phyloP scores from a whole-genome alignment of 2,888 invertebrate genomes.

The Tipula confusa region DNA sequence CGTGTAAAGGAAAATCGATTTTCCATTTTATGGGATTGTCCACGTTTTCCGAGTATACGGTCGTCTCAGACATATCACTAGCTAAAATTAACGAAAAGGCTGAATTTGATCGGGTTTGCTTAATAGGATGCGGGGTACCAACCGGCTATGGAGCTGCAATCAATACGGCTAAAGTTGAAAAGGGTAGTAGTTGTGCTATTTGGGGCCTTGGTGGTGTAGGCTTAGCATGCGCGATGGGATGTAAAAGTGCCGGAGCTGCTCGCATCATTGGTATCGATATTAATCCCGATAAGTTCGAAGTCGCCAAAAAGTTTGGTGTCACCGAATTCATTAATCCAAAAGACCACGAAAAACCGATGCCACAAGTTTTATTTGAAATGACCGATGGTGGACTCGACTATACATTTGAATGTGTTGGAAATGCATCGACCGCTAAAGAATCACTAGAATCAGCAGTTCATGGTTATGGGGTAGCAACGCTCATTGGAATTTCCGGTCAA shows the following conservation, averaged over 20 bases:
- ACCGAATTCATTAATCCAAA: conserved; percentile 94
- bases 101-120: conserved; percentile 79
- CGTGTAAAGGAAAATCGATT: conserved; percentile 60
- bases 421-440: conserved; percentile 74
- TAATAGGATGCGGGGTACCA: conserved; percentile 89
- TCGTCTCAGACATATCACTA: conserved; percentile 93
- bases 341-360: conserved; percentile 72
- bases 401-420: conserved; percentile 98
- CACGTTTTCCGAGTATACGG: conserved; percentile 91
- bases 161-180: conserved; percentile 88
- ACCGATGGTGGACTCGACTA: conserved; percentile 97
- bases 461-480: conserved; percentile 94
- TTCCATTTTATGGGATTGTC: conserved; percentile 97
- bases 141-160: conserved; percentile 94
- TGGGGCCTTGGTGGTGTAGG: conserved; percentile 95
- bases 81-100: conserved; percentile 84
- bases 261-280: conserved; percentile 85
- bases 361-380: conserved; percentile 80
- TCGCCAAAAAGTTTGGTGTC: conserved; percentile 78
- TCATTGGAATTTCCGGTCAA: conserved; percentile 96
- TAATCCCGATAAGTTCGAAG: conserved; percentile 76
- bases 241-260: conserved; percentile 77
- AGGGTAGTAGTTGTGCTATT: conserved; percentile 80
- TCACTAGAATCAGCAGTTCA: conserved; percentile 88
- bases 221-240: conserved; percentile 82